A percentile compares a stretch with the other conserved stretches of the same genome.
These are phyloP conservation scores for Thomomys bottae DNA, from an alignment of 2,113 vertebrate genomes.

Conservation along the genomic window DNA sequence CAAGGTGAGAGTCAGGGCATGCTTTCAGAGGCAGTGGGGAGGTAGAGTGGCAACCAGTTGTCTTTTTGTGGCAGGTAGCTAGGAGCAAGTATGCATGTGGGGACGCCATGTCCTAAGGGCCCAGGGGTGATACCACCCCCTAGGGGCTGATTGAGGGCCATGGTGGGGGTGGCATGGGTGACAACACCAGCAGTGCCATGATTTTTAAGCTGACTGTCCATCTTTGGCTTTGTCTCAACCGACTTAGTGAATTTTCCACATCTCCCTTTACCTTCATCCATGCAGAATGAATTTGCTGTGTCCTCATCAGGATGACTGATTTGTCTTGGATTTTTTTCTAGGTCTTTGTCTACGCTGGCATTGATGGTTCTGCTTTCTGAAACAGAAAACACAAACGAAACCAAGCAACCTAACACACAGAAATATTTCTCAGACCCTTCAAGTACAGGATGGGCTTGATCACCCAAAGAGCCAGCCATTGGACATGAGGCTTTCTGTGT, in stretches of 20 bases:
- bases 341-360: not conserved
- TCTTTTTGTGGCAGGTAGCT: not conserved
- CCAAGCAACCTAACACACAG: too few relatives aligned
- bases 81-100: not conserved
- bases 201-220: accelerated
- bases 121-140: accelerated
- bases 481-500: accelerated
- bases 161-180: too few relatives aligned
- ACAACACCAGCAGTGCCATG: not conserved
- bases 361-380: not conserved
- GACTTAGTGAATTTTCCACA: not conserved
- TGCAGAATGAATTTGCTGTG: not conserved
- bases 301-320: not conserved
- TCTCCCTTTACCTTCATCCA: not conserved
- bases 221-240: not conserved
- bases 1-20: not conserved
- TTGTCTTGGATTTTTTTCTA: not conserved
- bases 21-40: not conserved
- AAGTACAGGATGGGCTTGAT: not conserved
- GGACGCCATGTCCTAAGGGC: accelerated
- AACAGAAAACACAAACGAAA: not conserved
- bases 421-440: not conserved
- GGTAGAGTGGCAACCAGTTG: not conserved
- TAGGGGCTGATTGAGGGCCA: too few relatives aligned
- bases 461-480: not conserved